Conservation (phyloP, 2,888 invertebrate genomes). For the Eupithecia subfuscata region DNA sequence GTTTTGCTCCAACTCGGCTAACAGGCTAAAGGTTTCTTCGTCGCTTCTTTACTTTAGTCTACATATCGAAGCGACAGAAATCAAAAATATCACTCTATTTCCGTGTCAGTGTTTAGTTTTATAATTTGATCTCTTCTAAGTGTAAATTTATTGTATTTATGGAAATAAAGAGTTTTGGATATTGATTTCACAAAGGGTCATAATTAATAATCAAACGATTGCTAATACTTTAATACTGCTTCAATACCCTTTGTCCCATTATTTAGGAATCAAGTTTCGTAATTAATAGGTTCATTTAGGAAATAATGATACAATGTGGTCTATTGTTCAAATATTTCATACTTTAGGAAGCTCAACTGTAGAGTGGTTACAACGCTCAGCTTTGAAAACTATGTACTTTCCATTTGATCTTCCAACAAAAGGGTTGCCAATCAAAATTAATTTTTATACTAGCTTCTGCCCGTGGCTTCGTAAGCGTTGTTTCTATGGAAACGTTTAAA, state of each 20-base stretch:
- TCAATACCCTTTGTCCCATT: not conserved
- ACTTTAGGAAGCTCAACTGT: not conserved
- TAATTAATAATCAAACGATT: not conserved
- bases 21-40: no score
- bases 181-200: not conserved
- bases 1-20: no score
- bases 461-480: no score
- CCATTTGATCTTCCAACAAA: not conserved
- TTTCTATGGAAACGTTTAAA: no score
- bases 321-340: constrained; percentile 4
- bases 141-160: no score
- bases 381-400: not conserved
- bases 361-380: not conserved
- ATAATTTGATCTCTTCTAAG: no score
- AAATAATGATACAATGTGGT: not conserved
- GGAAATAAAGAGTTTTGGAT: no score
- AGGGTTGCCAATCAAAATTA: not conserved
- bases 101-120: no score
- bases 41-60: no score
- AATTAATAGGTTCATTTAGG: constrained; percentile 2
- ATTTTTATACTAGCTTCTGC: not conserved
- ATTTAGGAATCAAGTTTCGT: not conserved
- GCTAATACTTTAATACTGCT: not conserved
- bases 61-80: no score
- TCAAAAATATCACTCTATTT: no score